A percentile compares a stretch with the other conserved stretches of the same genome.
Evolutionary conservation across 2,888 invertebrate genomes (phyloP).

Genomic region (Trachelus tabidus): DNA sequence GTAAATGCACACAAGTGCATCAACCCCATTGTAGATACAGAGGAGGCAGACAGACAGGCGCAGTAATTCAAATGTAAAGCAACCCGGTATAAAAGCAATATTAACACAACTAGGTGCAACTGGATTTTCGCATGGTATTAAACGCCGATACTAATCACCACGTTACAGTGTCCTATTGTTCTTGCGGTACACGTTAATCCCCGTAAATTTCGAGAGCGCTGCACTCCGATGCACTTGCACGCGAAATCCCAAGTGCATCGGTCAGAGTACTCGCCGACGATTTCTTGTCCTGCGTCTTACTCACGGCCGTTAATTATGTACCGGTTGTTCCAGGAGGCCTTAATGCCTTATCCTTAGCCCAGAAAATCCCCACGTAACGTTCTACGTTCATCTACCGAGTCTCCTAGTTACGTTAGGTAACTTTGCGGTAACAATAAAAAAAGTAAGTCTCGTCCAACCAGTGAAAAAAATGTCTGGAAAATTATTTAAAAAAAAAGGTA

Average conservation of each 20-base stretch:
- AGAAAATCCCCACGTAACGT: background rate
- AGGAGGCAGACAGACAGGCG: background rate
- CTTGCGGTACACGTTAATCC: background rate
- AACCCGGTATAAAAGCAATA: background rate
- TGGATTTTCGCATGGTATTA: background rate
- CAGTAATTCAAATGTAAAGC: background rate
- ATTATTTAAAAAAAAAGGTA: background rate
- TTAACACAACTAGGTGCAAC: background rate
- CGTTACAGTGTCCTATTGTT: background rate
- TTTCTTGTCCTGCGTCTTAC: background rate
- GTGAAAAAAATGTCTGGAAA: no score
- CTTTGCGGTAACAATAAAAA: no score
- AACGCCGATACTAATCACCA: constrained; percentile 1
- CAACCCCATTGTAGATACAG: background rate
- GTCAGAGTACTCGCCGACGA: background rate
- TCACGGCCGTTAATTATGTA: background rate
- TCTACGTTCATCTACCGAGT: no score
- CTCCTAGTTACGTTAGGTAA: background rate
- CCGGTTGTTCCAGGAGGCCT: background rate
- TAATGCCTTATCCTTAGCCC: background rate
- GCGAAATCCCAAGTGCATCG: background rate
- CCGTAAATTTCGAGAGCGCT: background rate
- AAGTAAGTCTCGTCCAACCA: no score
- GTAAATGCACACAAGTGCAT: background rate
- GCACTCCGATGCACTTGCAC: background rate